Evolutionary conservation across 2,888 invertebrate genomes (phyloP), one percentile per base, ranked within the genome.

Genomic region (Sarcophaga subvicina): DNA sequence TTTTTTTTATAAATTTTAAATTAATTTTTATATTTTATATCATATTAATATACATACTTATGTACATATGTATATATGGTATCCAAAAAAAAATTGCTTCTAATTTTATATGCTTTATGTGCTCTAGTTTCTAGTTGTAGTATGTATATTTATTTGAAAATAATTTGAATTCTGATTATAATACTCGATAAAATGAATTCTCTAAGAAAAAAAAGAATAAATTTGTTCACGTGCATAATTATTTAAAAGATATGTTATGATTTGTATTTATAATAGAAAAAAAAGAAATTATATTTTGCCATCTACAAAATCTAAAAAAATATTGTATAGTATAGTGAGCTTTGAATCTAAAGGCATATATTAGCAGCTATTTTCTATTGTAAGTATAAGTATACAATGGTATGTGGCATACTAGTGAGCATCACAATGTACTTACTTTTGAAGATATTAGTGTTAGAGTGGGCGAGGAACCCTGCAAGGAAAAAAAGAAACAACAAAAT

Each of bases 361-460:
- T 63, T 45, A 45, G 67, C 54, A 66, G 59, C 59, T 80, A 17
- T 54, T 14, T 54, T 14, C 17, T 54, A 14, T 22, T 22, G 22
- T 22, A 22, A 1, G 22, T 22, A 1, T 22, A 12, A 27, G 11
- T 49, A 49, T 49, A 49, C 14, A 14, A 14, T 49, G 4, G 8
- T 14, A 54, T 54, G 12, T 54, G 54, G 5, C 17, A 54, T 17
- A 54, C 17, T 54, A 14, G 17, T 54, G 17, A 54, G 14, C 12
- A 54, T 14, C 4, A 8, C 22, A 22, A 22, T 11, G 86, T 90
- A 94, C 96, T 96, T 95, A 96, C 96, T 96, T 96, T 96, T 94
- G 96, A 96, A 94, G 96, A 96, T 94, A 96, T 95, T 93, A 96
- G 95, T 94, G 96, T 96, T 95, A 96, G 95, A 94, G 96, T 96